Evolutionary conservation across 2,797 vertebrate genomes (phyloP).

Genomic region (Echiichthys vipera): DNA sequence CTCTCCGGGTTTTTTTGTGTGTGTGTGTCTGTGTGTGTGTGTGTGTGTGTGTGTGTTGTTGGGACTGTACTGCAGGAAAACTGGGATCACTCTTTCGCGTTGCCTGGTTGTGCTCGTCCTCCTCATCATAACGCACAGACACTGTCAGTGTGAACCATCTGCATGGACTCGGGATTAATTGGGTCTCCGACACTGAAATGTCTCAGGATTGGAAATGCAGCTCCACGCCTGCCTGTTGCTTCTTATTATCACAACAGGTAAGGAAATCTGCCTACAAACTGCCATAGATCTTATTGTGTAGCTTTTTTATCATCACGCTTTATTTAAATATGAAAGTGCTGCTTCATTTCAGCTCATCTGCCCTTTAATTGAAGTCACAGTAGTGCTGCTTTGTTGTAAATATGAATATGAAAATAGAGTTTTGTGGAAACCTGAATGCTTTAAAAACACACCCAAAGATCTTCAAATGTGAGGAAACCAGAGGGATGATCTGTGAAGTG

Average conservation of each 20-base stretch:
- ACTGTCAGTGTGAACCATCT: conserved; percentile 27
- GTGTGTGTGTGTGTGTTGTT: too few species aligned
- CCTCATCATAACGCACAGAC: neutral
- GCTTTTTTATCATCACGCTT: too few species aligned
- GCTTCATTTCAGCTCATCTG: neutral
- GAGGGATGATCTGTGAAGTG: neutral
- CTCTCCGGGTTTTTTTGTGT: too few species aligned
- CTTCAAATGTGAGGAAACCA: too few species aligned
- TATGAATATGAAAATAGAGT: neutral
- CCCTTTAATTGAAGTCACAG: neutral
- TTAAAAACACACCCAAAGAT: neutral
- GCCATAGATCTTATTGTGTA: neutral
- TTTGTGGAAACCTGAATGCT: neutral
- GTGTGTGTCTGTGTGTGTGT: too few species aligned
- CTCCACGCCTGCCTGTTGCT: conserved; percentile 75
- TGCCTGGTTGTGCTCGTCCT: neutral
- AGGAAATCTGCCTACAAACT: conserved; percentile 13
- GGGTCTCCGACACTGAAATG: conserved; percentile 74
- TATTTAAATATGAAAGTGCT: too few species aligned
- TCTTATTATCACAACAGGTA: conserved; percentile 81
- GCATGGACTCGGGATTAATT: conserved; percentile 64
- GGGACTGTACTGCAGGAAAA: conserved; percentile 38
- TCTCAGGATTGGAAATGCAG: conserved; percentile 82
- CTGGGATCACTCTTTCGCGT: neutral
- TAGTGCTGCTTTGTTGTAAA: neutral